These are phyloP conservation scores for Homarus americanus DNA, from an alignment of 1,140 invertebrate genomes.

Conservation along the genomic window DNA sequence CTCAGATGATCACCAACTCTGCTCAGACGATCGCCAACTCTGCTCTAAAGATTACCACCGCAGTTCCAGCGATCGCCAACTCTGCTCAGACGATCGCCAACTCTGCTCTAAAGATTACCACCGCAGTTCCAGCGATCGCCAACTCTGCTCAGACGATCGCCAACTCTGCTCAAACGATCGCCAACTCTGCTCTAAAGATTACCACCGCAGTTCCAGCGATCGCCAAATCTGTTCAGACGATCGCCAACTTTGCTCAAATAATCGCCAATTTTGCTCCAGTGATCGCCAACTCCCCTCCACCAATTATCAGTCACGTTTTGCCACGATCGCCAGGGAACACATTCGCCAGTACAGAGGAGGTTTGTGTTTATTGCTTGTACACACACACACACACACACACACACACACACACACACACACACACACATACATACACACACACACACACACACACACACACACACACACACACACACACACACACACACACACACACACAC, in stretches of 20 bases:
- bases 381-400: conserved; percentile 2
- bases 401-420: conserved; percentile 6
- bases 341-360: no score
- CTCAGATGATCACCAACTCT: neutral
- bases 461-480: no score
- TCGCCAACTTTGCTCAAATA: neutral
- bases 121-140: no score
- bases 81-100: no score
- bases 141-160: neutral
- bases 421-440: neutral
- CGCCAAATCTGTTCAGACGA: neutral
- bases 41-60: neutral
- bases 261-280: neutral
- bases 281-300: no score
- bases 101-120: no score
- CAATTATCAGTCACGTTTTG: neutral
- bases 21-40: neutral
- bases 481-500: no score
- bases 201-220: no score
- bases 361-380: no score
- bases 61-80: no score
- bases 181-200: no score
- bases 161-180: neutral
- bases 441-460: no score
- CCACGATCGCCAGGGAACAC: neutral